Conservation (phyloP, 2,888 invertebrate genomes). For the Beris chalybata region DNA sequence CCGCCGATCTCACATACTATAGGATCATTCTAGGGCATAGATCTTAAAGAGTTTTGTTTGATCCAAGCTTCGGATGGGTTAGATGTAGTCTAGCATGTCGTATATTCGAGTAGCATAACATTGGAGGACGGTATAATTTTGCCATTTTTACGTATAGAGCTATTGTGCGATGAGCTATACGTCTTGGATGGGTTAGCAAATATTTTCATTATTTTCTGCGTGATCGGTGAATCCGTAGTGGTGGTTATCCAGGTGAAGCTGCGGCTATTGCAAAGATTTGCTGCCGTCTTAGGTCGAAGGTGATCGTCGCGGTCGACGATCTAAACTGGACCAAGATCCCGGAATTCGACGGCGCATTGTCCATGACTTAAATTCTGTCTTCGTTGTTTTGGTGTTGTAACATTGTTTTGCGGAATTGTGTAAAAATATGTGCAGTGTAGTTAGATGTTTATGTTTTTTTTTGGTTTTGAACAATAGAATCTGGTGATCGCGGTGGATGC, state of each 20-base stretch:
- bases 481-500: neutral
- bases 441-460: neutral
- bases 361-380: conserved; percentile 24
- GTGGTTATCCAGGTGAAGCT: no score
- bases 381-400: conserved; percentile 15
- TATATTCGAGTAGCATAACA: no score
- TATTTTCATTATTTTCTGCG: conserved; percentile 33
- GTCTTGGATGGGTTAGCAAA: conserved; percentile 17
- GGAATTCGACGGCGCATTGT: conserved; percentile 15
- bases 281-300: conserved; percentile 22
- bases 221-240: conserved; percentile 18
- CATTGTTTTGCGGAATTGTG: conserved; percentile 9
- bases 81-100: no score
- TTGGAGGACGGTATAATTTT: conserved; percentile 13
- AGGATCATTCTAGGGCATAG: no score
- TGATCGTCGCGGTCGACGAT: conserved; percentile 19
- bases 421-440: neutral
- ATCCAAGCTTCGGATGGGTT: no score
- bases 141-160: conserved; percentile 9
- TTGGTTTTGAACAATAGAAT: conserved; percentile 10
- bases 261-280: no score
- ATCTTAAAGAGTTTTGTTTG: no score
- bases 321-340: conserved; percentile 25
- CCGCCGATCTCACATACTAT: no score
- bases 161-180: conserved; percentile 19